Base-by-base conservation (phyloP, 1,140 invertebrate genomes). In the Marisa cornuarietis region DNA sequence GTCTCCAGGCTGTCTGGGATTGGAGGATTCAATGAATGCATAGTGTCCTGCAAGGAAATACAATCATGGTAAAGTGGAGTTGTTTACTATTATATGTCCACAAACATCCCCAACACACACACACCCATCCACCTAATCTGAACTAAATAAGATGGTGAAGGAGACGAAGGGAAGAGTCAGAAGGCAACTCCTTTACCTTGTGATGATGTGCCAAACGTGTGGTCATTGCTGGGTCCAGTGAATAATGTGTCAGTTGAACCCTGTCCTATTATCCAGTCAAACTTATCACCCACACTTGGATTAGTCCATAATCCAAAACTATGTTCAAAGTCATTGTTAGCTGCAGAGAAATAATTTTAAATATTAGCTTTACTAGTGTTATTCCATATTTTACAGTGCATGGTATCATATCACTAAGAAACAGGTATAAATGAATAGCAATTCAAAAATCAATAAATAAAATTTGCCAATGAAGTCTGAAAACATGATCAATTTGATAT, bases 11-110 rank as follows among this genome's bases (percentile, higher is more conserved):
- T 82, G 77, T 22, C 85, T 75, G 10, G 84, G 85, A n/a, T 80
- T 31, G 74, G 86, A 87, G 0, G 87, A 78, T 81, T 91, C 89
- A 66, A 91, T 89, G 75, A 87, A 90, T 14, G 87, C 78, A 79
- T 87, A 91, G 74, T 87, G 87, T 31, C 92, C 92, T 85, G 82
- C n/a, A 72, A 78, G 54, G 3, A 58, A 58, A 58, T 18, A 58
- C 16, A 18, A 58, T 58, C 54, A 14, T 58, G 8, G 16, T 42
- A 42, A 42, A 42, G 31, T 42, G 31, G 31, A 42, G 31, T 42
- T 42, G 31, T 4, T 6, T 42, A 42, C 31, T 42, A 42, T 42
- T 42, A 42, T 6, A 42, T 42, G 31, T 42, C 3, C 31, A 42
- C 31, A 42, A 42, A 42, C 31, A 42, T 42, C 31, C 31, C 31